Evolutionary conservation across 2,888 invertebrate genomes (phyloP).

Genomic region (Myopa tessellatipennis): DNA sequence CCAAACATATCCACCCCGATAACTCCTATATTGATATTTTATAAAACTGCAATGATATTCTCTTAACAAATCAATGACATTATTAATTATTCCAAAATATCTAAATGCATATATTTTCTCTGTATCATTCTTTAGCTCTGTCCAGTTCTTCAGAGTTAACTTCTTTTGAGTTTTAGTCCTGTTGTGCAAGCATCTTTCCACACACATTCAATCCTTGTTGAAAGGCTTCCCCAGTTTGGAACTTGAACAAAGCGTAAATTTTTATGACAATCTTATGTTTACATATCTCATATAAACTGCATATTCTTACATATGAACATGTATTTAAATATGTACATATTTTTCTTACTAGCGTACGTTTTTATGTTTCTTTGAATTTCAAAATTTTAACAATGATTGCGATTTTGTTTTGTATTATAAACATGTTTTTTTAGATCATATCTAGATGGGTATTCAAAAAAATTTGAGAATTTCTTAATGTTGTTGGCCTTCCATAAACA

Average conservation of each 20-base stretch:
- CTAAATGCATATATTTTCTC: constrained; percentile 21
- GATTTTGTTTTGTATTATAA: constrained; percentile 29
- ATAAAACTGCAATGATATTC: not conserved
- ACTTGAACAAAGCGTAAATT: constrained; percentile 28
- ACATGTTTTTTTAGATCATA: not conserved
- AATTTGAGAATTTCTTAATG: not conserved
- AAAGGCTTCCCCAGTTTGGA: constrained; percentile 20
- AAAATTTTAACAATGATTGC: constrained; percentile 28
- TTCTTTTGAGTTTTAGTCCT: constrained; percentile 30
- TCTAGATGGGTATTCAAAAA: not conserved
- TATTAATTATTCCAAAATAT: constrained; percentile 16
- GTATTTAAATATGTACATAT: constrained; percentile 13
- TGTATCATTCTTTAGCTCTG: constrained; percentile 35
- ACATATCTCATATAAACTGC: not conserved
- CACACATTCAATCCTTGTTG: constrained; percentile 29
- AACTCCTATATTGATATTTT: not conserved
- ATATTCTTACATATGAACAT: not conserved
- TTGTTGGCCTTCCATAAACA: not conserved
- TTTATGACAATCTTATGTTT: constrained; percentile 21
- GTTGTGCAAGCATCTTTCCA: constrained; percentile 32
- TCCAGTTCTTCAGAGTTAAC: constrained; percentile 36
- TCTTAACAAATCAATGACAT: constrained; percentile 3
- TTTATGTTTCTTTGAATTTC: not conserved
- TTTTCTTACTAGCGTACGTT: constrained; percentile 12
- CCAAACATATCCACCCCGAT: constrained; percentile 1